Evolutionary conservation across 2,113 vertebrate genomes (phyloP).

Genomic region (Oryzias celebensis): DNA sequence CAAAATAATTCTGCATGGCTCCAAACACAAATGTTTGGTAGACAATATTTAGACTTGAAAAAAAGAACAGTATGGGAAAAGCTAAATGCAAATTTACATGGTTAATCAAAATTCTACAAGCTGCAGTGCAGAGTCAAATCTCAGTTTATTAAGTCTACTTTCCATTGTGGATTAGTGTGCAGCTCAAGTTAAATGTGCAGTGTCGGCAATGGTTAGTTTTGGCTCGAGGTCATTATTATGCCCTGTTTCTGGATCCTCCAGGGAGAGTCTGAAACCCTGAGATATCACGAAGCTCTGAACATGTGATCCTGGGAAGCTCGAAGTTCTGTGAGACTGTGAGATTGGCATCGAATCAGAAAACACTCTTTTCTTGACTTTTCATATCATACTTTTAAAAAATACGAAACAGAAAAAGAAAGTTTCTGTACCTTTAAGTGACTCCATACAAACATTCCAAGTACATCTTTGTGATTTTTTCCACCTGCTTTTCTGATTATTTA

Average conservation of each 20-base stretch:
- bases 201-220: constrained; percentile 61
- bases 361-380: constrained; percentile 38
- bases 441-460: constrained; percentile 13
- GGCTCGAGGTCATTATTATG: constrained; percentile 65
- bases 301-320: constrained; percentile 65
- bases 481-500: too few species aligned
- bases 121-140: constrained; percentile 25
- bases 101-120: constrained; percentile 15
- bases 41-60: not conserved
- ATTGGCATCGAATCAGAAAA: constrained; percentile 65
- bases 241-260: constrained; percentile 64
- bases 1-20: too few species aligned
- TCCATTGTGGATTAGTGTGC: constrained; percentile 42
- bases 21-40: not conserved
- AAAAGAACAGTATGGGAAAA: not conserved
- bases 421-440: not conserved
- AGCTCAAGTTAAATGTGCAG: constrained; percentile 31
- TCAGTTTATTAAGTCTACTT: constrained; percentile 25
- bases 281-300: constrained; percentile 66
- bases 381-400: constrained; percentile 38
- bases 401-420: too few species aligned
- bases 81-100: constrained; percentile 7
- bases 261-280: constrained; percentile 66
- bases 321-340: constrained; percentile 31
- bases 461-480: not conserved